phyloP scores from a whole-genome alignment of 2,888 invertebrate genomes.

The Volucella bombylans region DNA sequence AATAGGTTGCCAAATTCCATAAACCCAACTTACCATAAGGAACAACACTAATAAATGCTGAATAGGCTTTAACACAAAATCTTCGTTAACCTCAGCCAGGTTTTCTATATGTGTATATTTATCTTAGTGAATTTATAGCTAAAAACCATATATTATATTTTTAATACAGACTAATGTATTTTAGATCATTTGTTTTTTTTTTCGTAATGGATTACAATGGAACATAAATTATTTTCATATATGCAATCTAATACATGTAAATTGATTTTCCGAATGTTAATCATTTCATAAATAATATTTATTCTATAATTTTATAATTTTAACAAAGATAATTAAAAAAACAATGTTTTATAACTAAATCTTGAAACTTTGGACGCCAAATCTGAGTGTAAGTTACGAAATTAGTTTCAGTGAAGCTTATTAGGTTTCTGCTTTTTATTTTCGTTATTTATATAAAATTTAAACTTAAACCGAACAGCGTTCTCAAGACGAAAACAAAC shows the following conservation, averaged over 20 bases:
- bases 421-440: conserved; percentile 50
- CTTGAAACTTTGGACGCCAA: conserved; percentile 71
- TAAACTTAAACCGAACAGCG: conserved; percentile 54
- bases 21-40: too few relatives aligned
- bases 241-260: conserved; percentile 70
- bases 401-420: conserved; percentile 54
- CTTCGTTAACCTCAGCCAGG: too few relatives aligned
- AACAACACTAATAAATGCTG: too few relatives aligned
- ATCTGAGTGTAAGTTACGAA: conserved; percentile 62
- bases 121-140: neutral
- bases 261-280: conserved; percentile 46
- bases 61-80: too few relatives aligned
- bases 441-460: conserved; percentile 25
- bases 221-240: conserved; percentile 70
- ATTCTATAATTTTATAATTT: conserved; percentile 57
- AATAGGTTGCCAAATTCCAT: too few relatives aligned
- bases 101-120: too few relatives aligned
- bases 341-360: conserved; percentile 53
- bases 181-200: conserved; percentile 48
- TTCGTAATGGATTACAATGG: conserved; percentile 70
- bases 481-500: conserved; percentile 59
- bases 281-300: conserved; percentile 65
- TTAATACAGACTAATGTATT: conserved; percentile 70
- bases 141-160: neutral
- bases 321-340: conserved; percentile 48